Evolutionary conservation across 2,797 vertebrate genomes (phyloP).

Genomic region (Mormyrops boulengeri): DNA sequence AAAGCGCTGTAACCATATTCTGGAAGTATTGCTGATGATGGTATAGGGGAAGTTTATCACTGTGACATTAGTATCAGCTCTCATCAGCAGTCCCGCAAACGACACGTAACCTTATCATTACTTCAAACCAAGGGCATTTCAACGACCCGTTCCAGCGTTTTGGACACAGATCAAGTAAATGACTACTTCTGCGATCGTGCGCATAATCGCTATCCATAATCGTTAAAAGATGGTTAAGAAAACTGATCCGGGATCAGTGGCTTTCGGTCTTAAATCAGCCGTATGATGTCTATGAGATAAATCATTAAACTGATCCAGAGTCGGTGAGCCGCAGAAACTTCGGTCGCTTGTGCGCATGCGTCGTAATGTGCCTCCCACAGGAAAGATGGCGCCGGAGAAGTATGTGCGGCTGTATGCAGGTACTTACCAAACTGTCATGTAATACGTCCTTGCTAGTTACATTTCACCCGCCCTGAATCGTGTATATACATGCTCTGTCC

Average conservation of each 20-base stretch:
- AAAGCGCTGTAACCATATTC: neutral
- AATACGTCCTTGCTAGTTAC: neutral
- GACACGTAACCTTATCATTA: neutral
- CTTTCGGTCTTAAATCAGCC: neutral
- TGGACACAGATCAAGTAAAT: neutral
- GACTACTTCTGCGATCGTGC: neutral
- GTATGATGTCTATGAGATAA: neutral
- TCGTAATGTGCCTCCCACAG: neutral
- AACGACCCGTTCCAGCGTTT: neutral
- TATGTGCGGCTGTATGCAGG: slow-evolving; percentile 14
- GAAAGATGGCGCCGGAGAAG: slow-evolving; percentile 21
- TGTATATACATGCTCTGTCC: neutral
- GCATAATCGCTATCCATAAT: neutral
- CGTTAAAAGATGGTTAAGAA: neutral
- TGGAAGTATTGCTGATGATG: neutral
- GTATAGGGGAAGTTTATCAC: neutral
- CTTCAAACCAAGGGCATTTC: neutral
- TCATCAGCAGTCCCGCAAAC: neutral
- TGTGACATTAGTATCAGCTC: neutral
- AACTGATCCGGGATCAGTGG: neutral
- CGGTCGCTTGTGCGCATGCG: neutral
- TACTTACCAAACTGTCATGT: slow-evolving; percentile 4
- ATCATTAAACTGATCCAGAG: neutral
- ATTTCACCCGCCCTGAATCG: neutral
- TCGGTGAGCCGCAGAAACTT: neutral